Evolutionary conservation across 2,888 invertebrate species (phyloP).

Genomic region (Caenorhabditis japonica): DNA sequence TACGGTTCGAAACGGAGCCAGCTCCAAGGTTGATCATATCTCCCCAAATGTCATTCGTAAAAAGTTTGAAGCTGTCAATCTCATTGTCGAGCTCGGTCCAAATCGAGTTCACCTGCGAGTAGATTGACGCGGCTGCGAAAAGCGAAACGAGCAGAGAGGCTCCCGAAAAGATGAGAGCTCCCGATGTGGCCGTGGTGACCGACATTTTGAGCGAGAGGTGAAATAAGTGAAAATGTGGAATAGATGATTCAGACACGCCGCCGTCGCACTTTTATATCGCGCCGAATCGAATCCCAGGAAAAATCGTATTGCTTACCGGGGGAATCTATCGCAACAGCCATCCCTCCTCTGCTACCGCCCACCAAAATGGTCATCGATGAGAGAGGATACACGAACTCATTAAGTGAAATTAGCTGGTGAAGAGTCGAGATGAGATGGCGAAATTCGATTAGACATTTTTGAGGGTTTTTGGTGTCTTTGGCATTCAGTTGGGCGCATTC

Average conservation of each 20-base stretch:
- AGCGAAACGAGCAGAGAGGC: slow-evolving; percentile 70
- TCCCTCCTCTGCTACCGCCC: slow-evolving; percentile 14
- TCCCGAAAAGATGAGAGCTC: slow-evolving; percentile 72
- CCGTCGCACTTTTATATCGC: slow-evolving; percentile 42
- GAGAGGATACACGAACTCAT: slow-evolving; percentile 16
- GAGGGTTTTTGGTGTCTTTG: slow-evolving; percentile 7
- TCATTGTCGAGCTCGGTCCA: slow-evolving; percentile 75
- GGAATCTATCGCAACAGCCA: slow-evolving; percentile 41
- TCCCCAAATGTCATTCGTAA: slow-evolving; percentile 73
- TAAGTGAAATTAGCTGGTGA: slow-evolving; percentile 6
- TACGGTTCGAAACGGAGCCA: slow-evolving; percentile 73
- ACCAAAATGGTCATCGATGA: slow-evolving; percentile 1
- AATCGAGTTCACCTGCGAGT: slow-evolving; percentile 70
- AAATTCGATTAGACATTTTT: slow-evolving; percentile 15
- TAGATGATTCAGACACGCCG: slow-evolving; percentile 31
- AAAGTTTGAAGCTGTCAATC: slow-evolving; percentile 72
- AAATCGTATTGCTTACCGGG: slow-evolving; percentile 53
- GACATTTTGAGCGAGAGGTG: slow-evolving; percentile 58
- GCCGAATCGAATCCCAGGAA: slow-evolving; percentile 17
- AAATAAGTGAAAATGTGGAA: neutral
- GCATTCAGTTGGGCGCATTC: neutral
- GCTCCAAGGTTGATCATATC: slow-evolving; percentile 76
- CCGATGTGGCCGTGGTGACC: slow-evolving; percentile 71
- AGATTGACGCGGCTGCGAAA: slow-evolving; percentile 68
- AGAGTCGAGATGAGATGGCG: slow-evolving; percentile 7